Percentiles rank a stretch among this genome's conserved stretches.
phyloP scores from a whole-genome alignment of 2,888 invertebrate genomes.

The Neuroscelio doddi region DNA sequence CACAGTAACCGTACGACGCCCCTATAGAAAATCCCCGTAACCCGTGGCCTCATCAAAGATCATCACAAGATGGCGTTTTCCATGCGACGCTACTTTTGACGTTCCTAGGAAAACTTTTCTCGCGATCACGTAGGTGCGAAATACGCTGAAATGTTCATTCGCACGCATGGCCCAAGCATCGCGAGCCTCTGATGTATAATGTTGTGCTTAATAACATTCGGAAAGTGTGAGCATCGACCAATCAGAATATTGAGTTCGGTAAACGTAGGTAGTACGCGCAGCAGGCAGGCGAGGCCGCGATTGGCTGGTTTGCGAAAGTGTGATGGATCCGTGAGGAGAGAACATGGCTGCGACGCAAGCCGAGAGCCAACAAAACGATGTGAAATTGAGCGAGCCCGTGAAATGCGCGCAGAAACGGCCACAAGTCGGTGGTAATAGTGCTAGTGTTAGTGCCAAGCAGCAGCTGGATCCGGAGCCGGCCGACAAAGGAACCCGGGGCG shows the following conservation, averaged over 20 bases:
- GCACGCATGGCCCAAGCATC: neutral
- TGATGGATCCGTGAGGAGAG: slow-evolving; percentile 67
- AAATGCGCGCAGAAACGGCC: slow-evolving; percentile 75
- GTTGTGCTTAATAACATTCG: slow-evolving; percentile 56
- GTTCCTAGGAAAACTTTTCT: slow-evolving; percentile 57
- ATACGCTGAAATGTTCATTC: slow-evolving; percentile 2
- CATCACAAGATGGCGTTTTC: slow-evolving; percentile 61
- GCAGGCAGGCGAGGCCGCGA: slow-evolving; percentile 53
- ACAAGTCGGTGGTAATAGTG: slow-evolving; percentile 71
- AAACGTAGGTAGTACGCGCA: slow-evolving; percentile 46
- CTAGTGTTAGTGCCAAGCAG: slow-evolving; percentile 66
- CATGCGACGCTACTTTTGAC: slow-evolving; percentile 67
- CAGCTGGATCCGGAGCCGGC: slow-evolving; percentile 63
- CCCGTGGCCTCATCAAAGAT: no score
- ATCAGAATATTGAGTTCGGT: slow-evolving; percentile 46
- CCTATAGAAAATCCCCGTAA: no score
- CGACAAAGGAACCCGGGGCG: slow-evolving; percentile 64
- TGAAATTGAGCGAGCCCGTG: slow-evolving; percentile 64
- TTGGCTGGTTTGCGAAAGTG: slow-evolving; percentile 64
- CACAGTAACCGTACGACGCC: no score
- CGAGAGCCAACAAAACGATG: slow-evolving; percentile 86
- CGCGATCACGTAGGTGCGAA: slow-evolving; percentile 39
- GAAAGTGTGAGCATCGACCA: slow-evolving; percentile 51
- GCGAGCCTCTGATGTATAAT: slow-evolving; percentile 52
- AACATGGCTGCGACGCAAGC: slow-evolving; percentile 91